Evolutionary conservation across 2,888 invertebrate species (phyloP), one percentile per base, ranked within the genome.

Genomic region (Acanthopleura granulata): DNA sequence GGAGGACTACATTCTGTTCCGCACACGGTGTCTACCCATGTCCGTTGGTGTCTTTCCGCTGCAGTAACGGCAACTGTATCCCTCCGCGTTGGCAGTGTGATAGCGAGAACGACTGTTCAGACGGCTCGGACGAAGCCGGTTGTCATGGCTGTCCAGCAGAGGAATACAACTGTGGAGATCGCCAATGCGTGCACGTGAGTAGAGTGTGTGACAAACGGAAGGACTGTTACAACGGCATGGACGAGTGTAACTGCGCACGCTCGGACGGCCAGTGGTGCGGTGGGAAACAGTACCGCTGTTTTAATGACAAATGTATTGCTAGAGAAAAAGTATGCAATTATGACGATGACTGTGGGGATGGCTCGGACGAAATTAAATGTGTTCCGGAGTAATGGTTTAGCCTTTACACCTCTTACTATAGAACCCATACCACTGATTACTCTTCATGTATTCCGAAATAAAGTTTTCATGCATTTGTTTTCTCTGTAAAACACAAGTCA

Each of bases 221-320:
- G 29, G 66, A 66, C 66, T 66, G 66, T 27, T 66, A 27, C 29
- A 66, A 66, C 66, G 66, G 66, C 6, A 66, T 66, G 66, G 66
- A 66, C 66, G 66, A 66, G 14, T 22, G 22, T 66, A 18, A 66
- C 25, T 66, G 66, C 29, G 66, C 25, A 16, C 66, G 66, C 16
- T 66, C 66, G 29, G 66, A 66, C 25, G 66, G 66, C 29, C 22
- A 22, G 25, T 66, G 66, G 66, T 66, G 66, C 14, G 66, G 66
- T 27, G 66, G 66, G 16, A 66, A 27, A 27, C 66, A 66, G 6
- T 66, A 66, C 29, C 66, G 66, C 66, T 66, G 66, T 66, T 18
- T 16, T 22, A 66, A 66, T 66, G 66, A 66, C 29, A 66, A 66
- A 14, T 66, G 66, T 66, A 66, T 66, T 25, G 22, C 29, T 27